phyloP scores from a whole-genome alignment of 2,113 vertebrate genomes.

The Mixornis gularis region DNA sequence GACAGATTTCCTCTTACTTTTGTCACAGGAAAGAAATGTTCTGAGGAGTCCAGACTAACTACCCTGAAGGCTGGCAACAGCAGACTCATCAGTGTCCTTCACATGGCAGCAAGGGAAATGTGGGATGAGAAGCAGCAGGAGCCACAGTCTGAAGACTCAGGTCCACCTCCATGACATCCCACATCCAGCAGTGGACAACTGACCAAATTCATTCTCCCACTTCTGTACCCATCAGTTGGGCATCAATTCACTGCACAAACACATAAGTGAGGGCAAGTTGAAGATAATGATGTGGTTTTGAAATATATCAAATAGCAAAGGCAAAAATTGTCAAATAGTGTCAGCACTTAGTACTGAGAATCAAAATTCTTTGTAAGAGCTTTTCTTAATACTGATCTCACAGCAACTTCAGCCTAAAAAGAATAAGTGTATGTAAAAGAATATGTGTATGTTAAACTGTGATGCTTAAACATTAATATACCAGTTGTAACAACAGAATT shows the following conservation, averaged over 20 bases:
- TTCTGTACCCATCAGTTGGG: not conserved
- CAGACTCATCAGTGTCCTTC: not conserved
- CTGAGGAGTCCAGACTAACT: not conserved
- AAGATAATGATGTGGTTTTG: not conserved
- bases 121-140: not conserved
- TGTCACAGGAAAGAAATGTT: not conserved
- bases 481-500: not conserved
- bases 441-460: not conserved
- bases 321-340: not conserved
- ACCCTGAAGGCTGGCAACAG: not conserved
- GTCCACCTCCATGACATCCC: not conserved
- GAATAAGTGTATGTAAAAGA: not conserved
- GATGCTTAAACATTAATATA: not conserved
- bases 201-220: not conserved
- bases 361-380: not conserved
- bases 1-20: not conserved
- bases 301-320: not conserved
- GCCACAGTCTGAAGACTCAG: not conserved
- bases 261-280: not conserved
- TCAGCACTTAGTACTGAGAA: not conserved
- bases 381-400: not conserved
- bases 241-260: not conserved
- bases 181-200: not conserved
- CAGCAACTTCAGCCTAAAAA: not conserved
- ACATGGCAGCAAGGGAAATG: rapidly evolving